Evolutionary conservation across 92 coral and sea anemone genomes (phyloP).

Genomic region (Palythoa heliodiscus): DNA sequence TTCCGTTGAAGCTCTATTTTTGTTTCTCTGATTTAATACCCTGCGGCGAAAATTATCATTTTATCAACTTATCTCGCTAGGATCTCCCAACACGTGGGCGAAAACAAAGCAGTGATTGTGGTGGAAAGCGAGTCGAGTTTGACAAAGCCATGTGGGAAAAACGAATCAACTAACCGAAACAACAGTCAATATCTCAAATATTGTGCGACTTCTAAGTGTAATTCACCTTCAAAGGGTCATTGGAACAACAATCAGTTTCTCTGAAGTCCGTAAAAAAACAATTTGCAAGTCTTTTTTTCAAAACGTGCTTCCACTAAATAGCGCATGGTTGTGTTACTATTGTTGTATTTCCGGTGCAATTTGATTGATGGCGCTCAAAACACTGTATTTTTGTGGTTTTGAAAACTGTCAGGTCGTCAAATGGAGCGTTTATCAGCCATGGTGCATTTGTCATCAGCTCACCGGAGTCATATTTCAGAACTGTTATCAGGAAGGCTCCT

Average conservation of each 20-base stretch:
- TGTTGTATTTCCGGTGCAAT: conserved; percentile 38
- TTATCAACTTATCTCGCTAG: conserved; percentile 9
- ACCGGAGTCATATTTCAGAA: conserved; percentile 17
- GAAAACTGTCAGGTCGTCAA: conserved; percentile 8
- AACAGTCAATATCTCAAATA: neutral
- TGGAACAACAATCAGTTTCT: conserved; percentile 6
- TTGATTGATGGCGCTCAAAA: conserved; percentile 44
- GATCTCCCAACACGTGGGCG: conserved; percentile 40
- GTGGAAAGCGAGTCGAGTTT: neutral
- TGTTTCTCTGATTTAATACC: conserved; percentile 4
- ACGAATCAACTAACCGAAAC: neutral
- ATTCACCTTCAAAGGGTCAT: neutral
- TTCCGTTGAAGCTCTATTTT: conserved; percentile 17
- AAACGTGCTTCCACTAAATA: conserved; percentile 31
- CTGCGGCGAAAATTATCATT: conserved; percentile 25
- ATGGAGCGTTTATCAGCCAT: conserved; percentile 39
- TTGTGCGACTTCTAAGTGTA: neutral
- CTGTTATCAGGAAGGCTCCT: conserved; percentile 16
- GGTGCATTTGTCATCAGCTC: conserved; percentile 40
- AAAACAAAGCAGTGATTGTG: conserved; percentile 36
- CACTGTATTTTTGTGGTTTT: conserved; percentile 20
- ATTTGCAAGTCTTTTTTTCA: conserved; percentile 1
- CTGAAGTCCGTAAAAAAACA: conserved; percentile 26
- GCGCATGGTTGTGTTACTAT: conserved; percentile 22
- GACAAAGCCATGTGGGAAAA: conserved; percentile 26